Base-by-base conservation (phyloP, 2,113 vertebrate genomes). In the Hiodon alosoides region DNA sequence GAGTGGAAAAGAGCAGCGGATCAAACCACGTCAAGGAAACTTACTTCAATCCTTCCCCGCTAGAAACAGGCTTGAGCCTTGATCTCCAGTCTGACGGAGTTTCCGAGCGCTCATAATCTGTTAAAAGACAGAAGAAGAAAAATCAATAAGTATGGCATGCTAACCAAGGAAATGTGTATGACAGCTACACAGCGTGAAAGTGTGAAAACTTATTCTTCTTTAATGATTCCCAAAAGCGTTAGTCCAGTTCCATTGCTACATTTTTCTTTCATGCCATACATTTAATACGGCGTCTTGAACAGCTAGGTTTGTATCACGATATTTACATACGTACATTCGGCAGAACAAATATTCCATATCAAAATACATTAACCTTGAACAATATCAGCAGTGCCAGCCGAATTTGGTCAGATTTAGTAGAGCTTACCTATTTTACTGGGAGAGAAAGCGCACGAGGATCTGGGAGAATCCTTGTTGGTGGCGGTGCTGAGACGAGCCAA, bases 81-180 rank as follows among this genome's bases (percentile, higher is more conserved):
- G 90, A 80, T 76, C 91, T 90, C 92, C 90, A 92, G 0, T 87
- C 87, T 10, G 83, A 86, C 0, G 90, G 92, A 51, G 72, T 81
- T 1, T 91, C 90, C 31, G 74, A 76, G 5, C 75, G 82, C 54
- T 73, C 70, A 14, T 72, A 11, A 80, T 83, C 88, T 87, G 79
- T 3, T 64, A 17, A 50, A 58, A 16, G n/a, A 7, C 2, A 60
- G 17, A 3, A 66, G n/a, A 71, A 72, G 62, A 74, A 4, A 46
- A 5, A 64, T 17, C 6, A 7, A 8, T 16, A 48, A 50, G 62
- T 54, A 51, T 53, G 77, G 52, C 50, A 16, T 52, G 46, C 4
- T 8, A n/a, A 17, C 5, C 31, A 16, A 17, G 31, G 31, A 57
- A 57, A 57, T 57, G 54, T 57, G 54, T 7, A 10, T 57, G 5